These are phyloP conservation scores for Dendrophyllia cribrosa DNA, from an alignment of 64 coral and sea anemone species.

Conservation along the genomic window DNA sequence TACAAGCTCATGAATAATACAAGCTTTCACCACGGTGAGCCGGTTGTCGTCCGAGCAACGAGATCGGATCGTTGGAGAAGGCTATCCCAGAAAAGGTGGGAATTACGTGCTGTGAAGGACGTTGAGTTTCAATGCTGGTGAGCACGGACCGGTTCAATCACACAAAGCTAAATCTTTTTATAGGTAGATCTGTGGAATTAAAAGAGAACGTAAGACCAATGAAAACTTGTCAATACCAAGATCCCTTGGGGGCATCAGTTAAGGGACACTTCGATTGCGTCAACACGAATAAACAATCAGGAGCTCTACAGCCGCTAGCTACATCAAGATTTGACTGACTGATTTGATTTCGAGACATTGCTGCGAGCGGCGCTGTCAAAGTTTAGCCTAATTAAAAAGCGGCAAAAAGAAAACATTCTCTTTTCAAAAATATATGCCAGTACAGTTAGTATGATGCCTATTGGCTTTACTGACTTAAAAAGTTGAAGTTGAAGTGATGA, in stretches of 20 bases:
- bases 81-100: not conserved
- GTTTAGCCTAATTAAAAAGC: no score
- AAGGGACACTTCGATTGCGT: not conserved
- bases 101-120: not conserved
- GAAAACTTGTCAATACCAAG: not conserved
- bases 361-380: no score
- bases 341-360: no score
- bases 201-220: not conserved
- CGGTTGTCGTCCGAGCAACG: slow-evolving; percentile 11
- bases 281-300: not conserved
- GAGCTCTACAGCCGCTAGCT: no score
- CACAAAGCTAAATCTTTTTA: not conserved
- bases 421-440: no score
- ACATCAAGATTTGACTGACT: no score
- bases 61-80: not conserved
- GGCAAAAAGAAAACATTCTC: no score
- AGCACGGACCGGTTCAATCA: not conserved
- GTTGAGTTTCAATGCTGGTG: not conserved
- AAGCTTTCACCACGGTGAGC: not conserved
- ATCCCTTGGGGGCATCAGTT: not conserved
- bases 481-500: no score
- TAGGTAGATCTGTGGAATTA: not conserved
- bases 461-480: no score
- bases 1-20: slow-evolving; percentile 38
- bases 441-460: no score